phyloP scores from a whole-genome alignment of 2,797 vertebrate species.

The Parotocinclus haroldoi region DNA sequence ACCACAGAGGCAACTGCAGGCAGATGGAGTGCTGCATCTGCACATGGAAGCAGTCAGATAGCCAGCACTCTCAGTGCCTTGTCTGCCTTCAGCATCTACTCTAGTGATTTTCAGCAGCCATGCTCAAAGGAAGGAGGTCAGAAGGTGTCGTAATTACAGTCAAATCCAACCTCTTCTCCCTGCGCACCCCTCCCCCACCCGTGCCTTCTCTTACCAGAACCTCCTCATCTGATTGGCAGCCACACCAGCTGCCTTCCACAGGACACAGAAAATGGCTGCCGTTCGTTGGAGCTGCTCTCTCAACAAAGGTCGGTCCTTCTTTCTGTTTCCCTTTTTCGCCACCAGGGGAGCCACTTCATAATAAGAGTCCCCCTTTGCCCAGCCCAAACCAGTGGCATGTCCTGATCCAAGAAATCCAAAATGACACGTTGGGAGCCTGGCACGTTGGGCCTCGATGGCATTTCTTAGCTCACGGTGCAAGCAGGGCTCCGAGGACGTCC shows the following conservation, averaged over 20 bases:
- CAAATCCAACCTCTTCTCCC: slow-evolving; percentile 57
- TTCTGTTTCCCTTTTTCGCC: slow-evolving; percentile 56
- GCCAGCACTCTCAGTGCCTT: slow-evolving; percentile 43
- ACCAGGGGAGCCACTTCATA: slow-evolving; percentile 69
- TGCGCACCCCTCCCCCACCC: slow-evolving; percentile 59
- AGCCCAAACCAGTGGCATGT: slow-evolving; percentile 32
- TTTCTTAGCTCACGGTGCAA: neutral
- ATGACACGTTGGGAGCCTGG: neutral
- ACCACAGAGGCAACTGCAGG: slow-evolving; percentile 31
- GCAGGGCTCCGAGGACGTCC: neutral
- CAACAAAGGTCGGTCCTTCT: slow-evolving; percentile 72
- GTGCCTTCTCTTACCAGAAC: slow-evolving; percentile 49
- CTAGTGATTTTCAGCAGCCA: slow-evolving; percentile 43
- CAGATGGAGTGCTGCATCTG: slow-evolving; percentile 39
- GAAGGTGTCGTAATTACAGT: slow-evolving; percentile 54
- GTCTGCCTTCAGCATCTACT: slow-evolving; percentile 40
- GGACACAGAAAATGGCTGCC: slow-evolving; percentile 67
- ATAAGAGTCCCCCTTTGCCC: slow-evolving; percentile 71
- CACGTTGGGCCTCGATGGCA: neutral
- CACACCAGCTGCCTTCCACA: slow-evolving; percentile 68
- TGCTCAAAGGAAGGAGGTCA: slow-evolving; percentile 48
- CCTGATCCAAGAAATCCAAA: slow-evolving; percentile 29
- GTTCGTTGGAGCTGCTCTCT: slow-evolving; percentile 65
- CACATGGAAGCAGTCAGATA: slow-evolving; percentile 38
- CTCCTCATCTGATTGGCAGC: slow-evolving; percentile 69